Evolutionary conservation across 2,113 vertebrate species (phyloP), one percentile per base, ranked within the genome.

Genomic region (Eurypyga helias): DNA sequence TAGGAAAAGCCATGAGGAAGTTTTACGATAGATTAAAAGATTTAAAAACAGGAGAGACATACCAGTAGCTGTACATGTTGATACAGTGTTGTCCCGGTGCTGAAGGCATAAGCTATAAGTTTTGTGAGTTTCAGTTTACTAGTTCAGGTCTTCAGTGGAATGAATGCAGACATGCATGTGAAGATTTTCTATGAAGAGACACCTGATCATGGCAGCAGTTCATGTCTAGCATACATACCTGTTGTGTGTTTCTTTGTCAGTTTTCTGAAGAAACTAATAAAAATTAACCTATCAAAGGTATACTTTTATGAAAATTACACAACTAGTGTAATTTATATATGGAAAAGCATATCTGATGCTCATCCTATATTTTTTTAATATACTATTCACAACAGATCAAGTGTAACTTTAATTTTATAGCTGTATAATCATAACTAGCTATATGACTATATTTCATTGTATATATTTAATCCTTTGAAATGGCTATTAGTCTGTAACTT

Each of bases 381-480:
- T 24, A 26, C 20, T 70, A 49, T 66, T 17, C 43, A 34, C 17
- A 81, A 55, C 2, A 77, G 31, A 73, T 55, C 28, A 72, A 87
- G 11, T 0, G 1, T 84, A 51, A 80, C 38, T 90, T 86, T 66
- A 54, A 19, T 62, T 79, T 3, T 41, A 48, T 62, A 36, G 49
- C 8, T 64, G 17, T 85, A 66, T 64, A 73, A 86, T 5, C 24
- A 17, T 29, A 85, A 62, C 15, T 55, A 87, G 23, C 46, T 34
- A 8, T 43, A n/a, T 62, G 67, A 86, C 7, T 71, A 13, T 87
- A 60, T 72, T 92, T 92, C 66, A 33, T 4, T 36, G 19, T 83
- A 29, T 72, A 55, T 73, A 94, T 96, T 67, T 94, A 79, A 77
- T 92, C 24, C 54, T 57, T 86, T 94, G 60, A 70, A 95, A 93